Evolutionary conservation across 1,140 invertebrate species (phyloP).

Genomic region (Bacillus rossius): DNA sequence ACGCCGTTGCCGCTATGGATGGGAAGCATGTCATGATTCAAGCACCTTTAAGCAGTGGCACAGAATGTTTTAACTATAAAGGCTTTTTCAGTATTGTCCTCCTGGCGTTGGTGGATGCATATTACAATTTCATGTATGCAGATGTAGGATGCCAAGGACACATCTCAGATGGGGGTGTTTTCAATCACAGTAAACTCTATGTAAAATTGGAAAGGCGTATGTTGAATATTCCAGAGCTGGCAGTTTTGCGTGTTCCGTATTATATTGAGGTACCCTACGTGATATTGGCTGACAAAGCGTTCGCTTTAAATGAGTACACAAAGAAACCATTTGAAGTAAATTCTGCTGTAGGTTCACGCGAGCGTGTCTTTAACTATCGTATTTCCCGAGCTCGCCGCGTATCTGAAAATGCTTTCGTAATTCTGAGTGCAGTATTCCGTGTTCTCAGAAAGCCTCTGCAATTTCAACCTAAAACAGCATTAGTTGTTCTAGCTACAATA

Average conservation of each 20-base stretch:
- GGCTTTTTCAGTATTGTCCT: constrained; percentile 27
- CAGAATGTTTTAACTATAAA: too few species aligned
- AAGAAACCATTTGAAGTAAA: not conserved
- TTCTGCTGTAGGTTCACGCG: not conserved
- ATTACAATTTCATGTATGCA: constrained; percentile 29
- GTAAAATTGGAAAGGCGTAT: not conserved
- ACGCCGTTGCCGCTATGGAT: too few species aligned
- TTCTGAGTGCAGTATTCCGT: not conserved
- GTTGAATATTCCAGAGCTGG: not conserved
- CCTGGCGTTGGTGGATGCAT: constrained; percentile 28
- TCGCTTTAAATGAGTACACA: not conserved
- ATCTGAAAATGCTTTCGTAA: not conserved
- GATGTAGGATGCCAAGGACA: constrained; percentile 29
- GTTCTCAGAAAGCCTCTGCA: not conserved
- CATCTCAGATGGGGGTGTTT: constrained; percentile 27
- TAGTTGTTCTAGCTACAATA: not conserved
- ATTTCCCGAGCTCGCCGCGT: not conserved
- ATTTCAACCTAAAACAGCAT: not conserved
- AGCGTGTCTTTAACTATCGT: not conserved
- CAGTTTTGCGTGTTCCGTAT: not conserved
- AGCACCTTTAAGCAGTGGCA: too few species aligned
- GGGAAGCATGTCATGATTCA: too few species aligned
- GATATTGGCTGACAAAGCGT: not conserved
- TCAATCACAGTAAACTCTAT: constrained; percentile 6
- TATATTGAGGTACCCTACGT: not conserved